Evolutionary conservation across 2,797 vertebrate genomes (phyloP).

Genomic region (Lacerta bilineata): DNA sequence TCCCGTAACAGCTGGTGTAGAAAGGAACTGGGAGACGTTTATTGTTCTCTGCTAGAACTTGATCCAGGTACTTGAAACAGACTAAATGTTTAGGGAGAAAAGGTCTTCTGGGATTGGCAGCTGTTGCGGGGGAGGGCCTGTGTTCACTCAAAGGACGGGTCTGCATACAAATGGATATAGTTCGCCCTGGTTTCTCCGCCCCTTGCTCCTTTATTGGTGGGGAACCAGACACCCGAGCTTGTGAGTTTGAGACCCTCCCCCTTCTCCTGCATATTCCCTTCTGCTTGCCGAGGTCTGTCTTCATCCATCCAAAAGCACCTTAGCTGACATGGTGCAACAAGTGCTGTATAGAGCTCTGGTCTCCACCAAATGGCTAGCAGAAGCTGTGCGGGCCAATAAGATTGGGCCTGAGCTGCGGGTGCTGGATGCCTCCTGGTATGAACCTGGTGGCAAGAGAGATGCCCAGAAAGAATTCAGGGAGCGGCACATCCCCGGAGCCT

Average conservation of each 20-base stretch:
- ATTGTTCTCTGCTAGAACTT: background rate
- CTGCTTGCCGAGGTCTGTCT: conserved; percentile 11
- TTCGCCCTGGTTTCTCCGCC: background rate
- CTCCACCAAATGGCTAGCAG: conserved; percentile 87
- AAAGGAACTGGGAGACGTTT: background rate
- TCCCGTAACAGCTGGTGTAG: background rate
- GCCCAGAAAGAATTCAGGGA: conserved; percentile 87
- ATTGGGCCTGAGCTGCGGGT: conserved; percentile 84
- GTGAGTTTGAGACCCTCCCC: background rate
- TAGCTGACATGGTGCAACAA: conserved; percentile 84
- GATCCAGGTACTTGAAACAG: background rate
- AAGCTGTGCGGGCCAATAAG: conserved; percentile 80
- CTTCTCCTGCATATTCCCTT: background rate
- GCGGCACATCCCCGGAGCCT: conserved; percentile 88
- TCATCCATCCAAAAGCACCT: background rate
- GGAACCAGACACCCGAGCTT: conserved; percentile 4
- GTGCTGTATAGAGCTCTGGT: conserved; percentile 83
- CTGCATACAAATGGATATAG: conserved; percentile 8
- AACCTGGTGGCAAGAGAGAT: conserved; percentile 81
- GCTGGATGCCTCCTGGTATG: conserved; percentile 91
- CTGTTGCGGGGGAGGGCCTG: background rate
- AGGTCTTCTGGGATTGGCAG: background rate
- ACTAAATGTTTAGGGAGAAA: background rate
- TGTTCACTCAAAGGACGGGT: background rate
- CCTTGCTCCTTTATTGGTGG: background rate